These are phyloP conservation scores for Nicator chloris DNA, from an alignment of 2,113 vertebrate species.

Conservation along the genomic window DNA sequence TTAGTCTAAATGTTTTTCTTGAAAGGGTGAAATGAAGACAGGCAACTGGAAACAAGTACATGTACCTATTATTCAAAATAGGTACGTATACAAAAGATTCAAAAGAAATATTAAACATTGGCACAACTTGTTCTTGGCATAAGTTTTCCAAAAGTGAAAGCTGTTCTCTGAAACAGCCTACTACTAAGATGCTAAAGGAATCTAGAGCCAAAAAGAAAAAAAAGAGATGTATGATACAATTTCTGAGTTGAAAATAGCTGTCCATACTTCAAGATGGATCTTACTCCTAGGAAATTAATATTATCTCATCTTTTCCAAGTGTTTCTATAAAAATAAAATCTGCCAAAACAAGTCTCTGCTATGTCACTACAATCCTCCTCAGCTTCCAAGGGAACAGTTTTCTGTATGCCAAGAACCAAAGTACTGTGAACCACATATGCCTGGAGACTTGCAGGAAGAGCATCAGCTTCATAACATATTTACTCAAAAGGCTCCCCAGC, in stretches of 20 bases:
- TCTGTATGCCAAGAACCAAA: not conserved
- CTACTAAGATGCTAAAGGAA: not conserved
- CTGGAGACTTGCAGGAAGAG: not conserved
- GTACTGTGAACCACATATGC: not conserved
- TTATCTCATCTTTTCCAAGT: not conserved
- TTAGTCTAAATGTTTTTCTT: not conserved
- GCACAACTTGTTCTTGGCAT: not conserved
- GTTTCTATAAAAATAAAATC: not conserved
- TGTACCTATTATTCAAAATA: not conserved
- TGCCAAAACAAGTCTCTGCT: not conserved
- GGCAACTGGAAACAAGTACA: not conserved
- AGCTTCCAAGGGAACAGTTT: not conserved
- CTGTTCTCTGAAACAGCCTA: not conserved
- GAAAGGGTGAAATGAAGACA: not conserved
- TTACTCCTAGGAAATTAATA: not conserved
- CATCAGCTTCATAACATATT: not conserved
- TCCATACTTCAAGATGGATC: not conserved
- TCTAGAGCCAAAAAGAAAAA: not conserved
- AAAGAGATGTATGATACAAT: not conserved
- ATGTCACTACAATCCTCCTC: not conserved
- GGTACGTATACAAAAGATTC: not conserved
- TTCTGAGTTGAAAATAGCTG: not conserved
- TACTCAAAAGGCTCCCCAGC: not conserved
- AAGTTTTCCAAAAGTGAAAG: not conserved
- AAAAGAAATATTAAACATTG: not conserved